Evolutionary conservation across 2,888 invertebrate genomes (phyloP), one percentile per base, ranked within the genome.

Genomic region (Hirudinaria manillensis): DNA sequence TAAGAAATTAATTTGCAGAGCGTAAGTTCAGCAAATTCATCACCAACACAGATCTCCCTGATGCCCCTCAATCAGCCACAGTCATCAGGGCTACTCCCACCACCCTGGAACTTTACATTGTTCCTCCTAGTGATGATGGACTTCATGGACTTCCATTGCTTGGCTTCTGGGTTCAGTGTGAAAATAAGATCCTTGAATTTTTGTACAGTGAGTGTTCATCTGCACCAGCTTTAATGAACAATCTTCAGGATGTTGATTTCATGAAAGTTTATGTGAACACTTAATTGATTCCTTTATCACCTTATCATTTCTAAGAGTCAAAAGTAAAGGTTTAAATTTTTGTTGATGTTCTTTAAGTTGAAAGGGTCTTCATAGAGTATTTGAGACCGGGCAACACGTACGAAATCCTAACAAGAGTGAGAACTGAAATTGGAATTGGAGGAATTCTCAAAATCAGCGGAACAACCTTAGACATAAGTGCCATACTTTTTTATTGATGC

Each of bases 401-500:
- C 72, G 66, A 75, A 36, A 77, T 79, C 76, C 38, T 70, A 19
- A 75, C 78, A 4, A 70, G 78, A 27, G 79, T 77, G 53, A 74
- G 76, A 55, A 79, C 79, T 34, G 79, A 79, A 71, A 77, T 79
- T 7, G 79, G 79, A 24, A 70, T 77, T 13, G 76, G 79, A 6
- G 56, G 55, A 24, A 51, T 73, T 56, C 55, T 77, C 24, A 71
- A 75, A n/a, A 72, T 75, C 56, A 71, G 38, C n/a, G 76, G 75
- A 56, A 61, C 55, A n/a, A 79, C 78, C 19, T 53, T 72, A 27
- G 77, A 75, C 21, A 77, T 78, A 34, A 61, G 79, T 79, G 45
- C 45, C 45, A 16, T 45, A 45, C 45, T 45, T 74, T 72, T 45
- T 45, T 16, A 45, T 45, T 45, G 1, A 4, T 6, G 16, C 16